Conservation (phyloP, 1,140 invertebrate species). For the Planococcus citri region DNA sequence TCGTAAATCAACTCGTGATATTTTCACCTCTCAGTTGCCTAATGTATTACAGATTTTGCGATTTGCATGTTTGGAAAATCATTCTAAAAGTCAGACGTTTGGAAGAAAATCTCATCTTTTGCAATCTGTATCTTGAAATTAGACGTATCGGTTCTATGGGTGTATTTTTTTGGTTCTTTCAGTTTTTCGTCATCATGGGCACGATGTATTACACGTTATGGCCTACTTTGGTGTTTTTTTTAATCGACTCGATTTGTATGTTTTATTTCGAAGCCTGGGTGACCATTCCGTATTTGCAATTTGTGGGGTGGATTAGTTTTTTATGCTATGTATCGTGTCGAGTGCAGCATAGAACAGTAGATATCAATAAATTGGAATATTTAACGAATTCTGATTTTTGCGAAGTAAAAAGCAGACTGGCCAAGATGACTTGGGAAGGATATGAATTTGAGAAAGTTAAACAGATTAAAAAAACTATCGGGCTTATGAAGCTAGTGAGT, state of each 20-base stretch:
- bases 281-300: not conserved
- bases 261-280: not conserved
- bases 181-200: not conserved
- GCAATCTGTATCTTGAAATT: not conserved
- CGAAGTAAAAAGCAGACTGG: too few species aligned
- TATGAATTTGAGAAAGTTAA: too few species aligned
- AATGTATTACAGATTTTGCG: not conserved
- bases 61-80: not conserved
- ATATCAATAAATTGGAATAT: not conserved
- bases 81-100: not conserved
- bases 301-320: not conserved
- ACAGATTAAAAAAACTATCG: too few species aligned
- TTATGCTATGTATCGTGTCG: not conserved
- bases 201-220: not conserved
- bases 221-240: not conserved
- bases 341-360: not conserved
- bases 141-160: not conserved
- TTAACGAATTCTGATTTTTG: too few species aligned
- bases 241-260: not conserved
- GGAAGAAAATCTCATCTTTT: not conserved
- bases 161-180: not conserved
- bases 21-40: not conserved
- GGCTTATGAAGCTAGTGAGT: too few species aligned
- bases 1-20: not conserved
- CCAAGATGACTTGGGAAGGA: too few species aligned